Percentiles rank a stretch among this genome's conserved stretches.
Conservation (phyloP, 1,140 invertebrate species). For the Bombus ignitus region DNA sequence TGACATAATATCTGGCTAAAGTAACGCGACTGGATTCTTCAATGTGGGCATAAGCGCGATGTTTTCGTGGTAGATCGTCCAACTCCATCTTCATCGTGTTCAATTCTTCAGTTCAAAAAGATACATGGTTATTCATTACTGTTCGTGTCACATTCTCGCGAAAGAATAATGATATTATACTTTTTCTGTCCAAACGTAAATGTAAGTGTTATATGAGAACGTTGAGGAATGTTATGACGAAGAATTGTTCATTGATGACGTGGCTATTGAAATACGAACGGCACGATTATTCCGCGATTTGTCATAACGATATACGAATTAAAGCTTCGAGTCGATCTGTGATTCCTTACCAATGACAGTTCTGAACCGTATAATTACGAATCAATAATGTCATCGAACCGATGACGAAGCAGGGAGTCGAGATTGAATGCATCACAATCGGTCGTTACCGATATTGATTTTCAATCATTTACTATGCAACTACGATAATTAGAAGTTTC, state of each 20-base stretch:
- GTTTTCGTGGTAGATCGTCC: neutral
- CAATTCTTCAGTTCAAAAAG: neutral
- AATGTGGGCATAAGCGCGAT: neutral
- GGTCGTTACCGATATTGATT: neutral
- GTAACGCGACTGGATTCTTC: neutral
- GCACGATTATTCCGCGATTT: neutral
- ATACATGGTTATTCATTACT: neutral
- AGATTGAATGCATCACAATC: neutral
- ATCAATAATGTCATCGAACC: neutral
- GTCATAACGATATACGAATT: neutral
- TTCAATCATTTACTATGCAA: neutral
- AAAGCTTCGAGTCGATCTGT: neutral
- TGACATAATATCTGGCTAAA: neutral
- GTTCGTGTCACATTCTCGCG: neutral
- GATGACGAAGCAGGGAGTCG: slow-evolving; percentile 3
- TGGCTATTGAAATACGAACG: slow-evolving; percentile 6
- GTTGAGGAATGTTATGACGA: neutral
- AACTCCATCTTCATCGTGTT: neutral
- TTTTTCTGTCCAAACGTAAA: neutral
- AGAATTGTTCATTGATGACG: slow-evolving; percentile 13
- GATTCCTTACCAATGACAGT: neutral
- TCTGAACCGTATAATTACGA: slow-evolving; percentile 8
- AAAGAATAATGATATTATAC: neutral
- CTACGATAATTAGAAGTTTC: neutral
- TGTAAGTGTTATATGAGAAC: too few relatives aligned